Evolutionary conservation across 2,888 invertebrate species (phyloP), one percentile per base, ranked within the genome.

Genomic region (Drosophila formosana): DNA sequence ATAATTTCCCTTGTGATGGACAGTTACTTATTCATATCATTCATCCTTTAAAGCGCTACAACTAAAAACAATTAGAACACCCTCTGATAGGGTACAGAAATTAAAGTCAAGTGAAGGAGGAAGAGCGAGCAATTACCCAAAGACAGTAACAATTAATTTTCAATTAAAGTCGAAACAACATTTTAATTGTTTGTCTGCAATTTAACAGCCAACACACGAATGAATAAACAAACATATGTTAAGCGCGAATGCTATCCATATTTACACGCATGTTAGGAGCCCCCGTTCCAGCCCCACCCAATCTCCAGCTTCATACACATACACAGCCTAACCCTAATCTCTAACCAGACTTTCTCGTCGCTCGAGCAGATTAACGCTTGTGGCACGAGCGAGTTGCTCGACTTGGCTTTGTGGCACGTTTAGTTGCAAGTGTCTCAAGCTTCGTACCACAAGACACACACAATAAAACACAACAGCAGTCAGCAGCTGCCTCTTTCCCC

Each of bases 101-200:
- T 41, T 11, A 46, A 8, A 34, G 11, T 26, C 8, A 34, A 41
- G 34, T 11, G 3, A 43, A 46, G 0, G 0, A 28, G 37, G 3
- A 32, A 6, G 25, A 18, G 13, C 11, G 25, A n/a, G 25, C 28
- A 46, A 53, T 41, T 34, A 32, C 26, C 46, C 47, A 25, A 66
- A 52, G 43, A 65, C 41, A 66, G 53, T 56, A 76, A 65, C 82
- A 90, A 90, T 91, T 90, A 90, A 89, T 89, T 90, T 91, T 89
- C 90, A 90, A 91, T 90, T 90, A 79, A 73, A 77, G 67, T 56
- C 64, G 67, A 68, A 80, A 67, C 82, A 89, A 82, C 81, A 83
- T 89, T 90, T 84, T 80, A 88, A 90, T 90, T 90, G 89, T 89
- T 90, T 90, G 80, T 77, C 80, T 85, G 74, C 74, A 77, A 78